Conservation (phyloP, 1,140 invertebrate genomes). For the Stratiolaelaps scimitus region DNA sequence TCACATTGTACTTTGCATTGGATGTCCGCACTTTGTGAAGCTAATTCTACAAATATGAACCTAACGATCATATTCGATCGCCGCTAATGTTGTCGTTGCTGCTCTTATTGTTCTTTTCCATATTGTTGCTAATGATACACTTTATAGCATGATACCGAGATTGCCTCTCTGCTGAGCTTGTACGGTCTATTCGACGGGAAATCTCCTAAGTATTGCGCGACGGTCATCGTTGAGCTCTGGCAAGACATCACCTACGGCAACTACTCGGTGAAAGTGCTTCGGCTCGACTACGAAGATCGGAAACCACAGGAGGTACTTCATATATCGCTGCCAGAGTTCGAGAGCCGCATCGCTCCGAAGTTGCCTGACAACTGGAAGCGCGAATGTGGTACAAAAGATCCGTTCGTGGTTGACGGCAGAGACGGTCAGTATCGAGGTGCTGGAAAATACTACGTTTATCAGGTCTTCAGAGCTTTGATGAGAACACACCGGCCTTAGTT, state of each 20-base stretch:
- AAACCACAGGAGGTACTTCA: not conserved
- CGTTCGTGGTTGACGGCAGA: too few species aligned
- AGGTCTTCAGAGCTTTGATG: too few species aligned
- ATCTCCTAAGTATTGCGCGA: slow-evolving; percentile 8
- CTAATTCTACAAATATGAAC: too few species aligned
- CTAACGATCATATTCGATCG: too few species aligned
- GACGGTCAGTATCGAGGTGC: too few species aligned
- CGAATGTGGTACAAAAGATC: slow-evolving; percentile 4
- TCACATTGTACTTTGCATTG: too few species aligned
- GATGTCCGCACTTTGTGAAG: too few species aligned
- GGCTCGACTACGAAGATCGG: not conserved
- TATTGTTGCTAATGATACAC: not conserved
- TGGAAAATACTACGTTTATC: too few species aligned
- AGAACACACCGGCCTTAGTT: too few species aligned
- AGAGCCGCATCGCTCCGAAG: not conserved
- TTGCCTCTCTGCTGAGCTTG: slow-evolving; percentile 14
- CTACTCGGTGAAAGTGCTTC: slow-evolving; percentile 13
- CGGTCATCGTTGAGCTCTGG: slow-evolving; percentile 19
- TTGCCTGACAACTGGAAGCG: not conserved
- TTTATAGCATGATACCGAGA: slow-evolving; percentile 15
- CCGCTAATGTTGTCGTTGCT: too few species aligned
- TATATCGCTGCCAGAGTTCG: slow-evolving; percentile 5
- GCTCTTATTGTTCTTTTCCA: too few species aligned
- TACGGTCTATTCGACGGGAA: slow-evolving; percentile 18
- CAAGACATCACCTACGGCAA: slow-evolving; percentile 13